Percentiles rank a stretch among this genome's conserved stretches.
These are phyloP conservation scores for Tyrannus savana DNA, from an alignment of 2,113 vertebrate genomes.

Conservation along the genomic window DNA sequence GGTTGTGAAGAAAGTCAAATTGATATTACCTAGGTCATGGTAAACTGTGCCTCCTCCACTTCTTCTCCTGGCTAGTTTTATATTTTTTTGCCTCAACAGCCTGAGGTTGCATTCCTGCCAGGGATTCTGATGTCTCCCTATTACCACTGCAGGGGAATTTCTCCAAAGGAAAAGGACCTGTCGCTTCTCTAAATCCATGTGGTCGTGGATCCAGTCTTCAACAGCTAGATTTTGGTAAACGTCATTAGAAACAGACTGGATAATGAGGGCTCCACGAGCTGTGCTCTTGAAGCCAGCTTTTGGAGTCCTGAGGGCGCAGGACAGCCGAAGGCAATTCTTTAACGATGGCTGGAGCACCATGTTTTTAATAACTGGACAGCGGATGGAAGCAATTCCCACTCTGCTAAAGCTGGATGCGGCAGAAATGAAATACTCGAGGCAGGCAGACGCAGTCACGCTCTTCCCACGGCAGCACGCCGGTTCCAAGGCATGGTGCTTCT, in stretches of 20 bases:
- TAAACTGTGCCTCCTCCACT: constrained; percentile 96
- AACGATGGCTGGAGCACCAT: constrained; percentile 66
- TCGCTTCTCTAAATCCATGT: constrained; percentile 79
- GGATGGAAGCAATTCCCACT: neutral
- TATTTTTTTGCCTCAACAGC: constrained; percentile 76
- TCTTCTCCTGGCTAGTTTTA: constrained; percentile 86
- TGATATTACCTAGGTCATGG: constrained; percentile 96
- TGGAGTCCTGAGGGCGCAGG: constrained; percentile 35
- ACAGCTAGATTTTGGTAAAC: constrained; percentile 90
- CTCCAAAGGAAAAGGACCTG: constrained; percentile 88
- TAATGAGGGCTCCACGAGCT: constrained; percentile 70
- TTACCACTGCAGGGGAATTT: constrained; percentile 87
- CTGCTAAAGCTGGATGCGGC: neutral
- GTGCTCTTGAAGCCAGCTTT: constrained; percentile 64
- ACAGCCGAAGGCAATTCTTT: constrained; percentile 66
- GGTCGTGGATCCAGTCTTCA: constrained; percentile 94
- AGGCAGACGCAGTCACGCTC: neutral
- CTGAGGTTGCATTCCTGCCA: constrained; percentile 90
- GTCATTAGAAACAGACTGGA: constrained; percentile 85
- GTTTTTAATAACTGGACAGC: neutral
- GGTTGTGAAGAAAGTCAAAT: constrained; percentile 93
- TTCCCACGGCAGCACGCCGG: neutral
- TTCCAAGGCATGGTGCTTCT: neutral
- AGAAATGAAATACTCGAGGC: neutral
- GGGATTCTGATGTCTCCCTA: constrained; percentile 96